These are phyloP conservation scores for Drosophila anceps DNA, from an alignment of 2,888 invertebrate genomes.

Conservation along the genomic window DNA sequence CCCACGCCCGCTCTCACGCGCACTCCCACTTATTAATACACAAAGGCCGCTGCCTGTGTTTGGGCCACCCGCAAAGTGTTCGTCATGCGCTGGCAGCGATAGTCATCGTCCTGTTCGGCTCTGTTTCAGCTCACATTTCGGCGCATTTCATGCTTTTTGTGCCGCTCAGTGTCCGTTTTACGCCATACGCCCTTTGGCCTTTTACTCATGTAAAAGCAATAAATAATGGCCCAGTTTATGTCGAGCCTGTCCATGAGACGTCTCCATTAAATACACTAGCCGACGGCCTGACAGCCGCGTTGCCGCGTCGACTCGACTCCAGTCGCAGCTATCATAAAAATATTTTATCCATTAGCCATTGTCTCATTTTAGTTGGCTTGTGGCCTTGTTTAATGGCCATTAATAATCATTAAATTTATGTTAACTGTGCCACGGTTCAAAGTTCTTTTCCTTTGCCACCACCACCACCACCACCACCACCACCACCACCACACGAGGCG, in stretches of 20 bases:
- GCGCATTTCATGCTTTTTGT: constrained; percentile 36
- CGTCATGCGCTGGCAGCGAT: constrained; percentile 47
- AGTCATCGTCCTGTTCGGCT: constrained; percentile 38
- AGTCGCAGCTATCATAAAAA: constrained; percentile 63
- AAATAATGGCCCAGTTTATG: constrained; percentile 73
- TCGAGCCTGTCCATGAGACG: constrained; percentile 34
- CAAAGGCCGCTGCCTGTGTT: constrained; percentile 27
- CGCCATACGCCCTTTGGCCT: constrained; percentile 43
- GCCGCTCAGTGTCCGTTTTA: constrained; percentile 7
- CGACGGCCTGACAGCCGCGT: not conserved
- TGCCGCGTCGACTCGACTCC: constrained; percentile 6
- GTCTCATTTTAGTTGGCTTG: constrained; percentile 51
- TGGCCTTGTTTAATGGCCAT: constrained; percentile 72
- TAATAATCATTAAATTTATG: constrained; percentile 79
- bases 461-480: no score
- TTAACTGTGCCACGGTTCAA: constrained; percentile 48
- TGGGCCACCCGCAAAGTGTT: constrained; percentile 56
- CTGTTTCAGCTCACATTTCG: constrained; percentile 39
- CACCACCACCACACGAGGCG: constrained; percentile 27
- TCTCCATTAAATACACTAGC: constrained; percentile 45
- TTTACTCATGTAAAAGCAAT: constrained; percentile 69
- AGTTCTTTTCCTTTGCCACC: constrained; percentile 17
- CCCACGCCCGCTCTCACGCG: not conserved
- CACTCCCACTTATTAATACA: constrained; percentile 61
- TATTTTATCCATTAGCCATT: constrained; percentile 77